Evolutionary conservation across 2,888 invertebrate species (phyloP).

Genomic region (Cyclophora punctaria): DNA sequence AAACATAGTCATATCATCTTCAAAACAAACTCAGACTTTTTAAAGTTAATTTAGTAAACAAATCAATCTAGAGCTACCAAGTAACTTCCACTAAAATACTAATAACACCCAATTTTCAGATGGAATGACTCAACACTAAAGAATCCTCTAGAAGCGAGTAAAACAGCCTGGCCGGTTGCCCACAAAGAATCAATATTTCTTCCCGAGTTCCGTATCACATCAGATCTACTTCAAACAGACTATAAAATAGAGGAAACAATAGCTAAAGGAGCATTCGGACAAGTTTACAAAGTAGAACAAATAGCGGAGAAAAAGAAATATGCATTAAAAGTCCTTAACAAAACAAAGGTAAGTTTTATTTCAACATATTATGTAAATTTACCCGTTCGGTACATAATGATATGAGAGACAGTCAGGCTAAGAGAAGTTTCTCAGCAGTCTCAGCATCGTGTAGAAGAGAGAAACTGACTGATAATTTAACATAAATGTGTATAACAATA

Average conservation of each 20-base stretch:
- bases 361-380: not conserved
- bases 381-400: too few species aligned
- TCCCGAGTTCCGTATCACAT: conserved; percentile 88
- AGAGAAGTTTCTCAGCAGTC: too few species aligned
- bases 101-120: conserved; percentile 47
- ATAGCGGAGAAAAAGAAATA: conserved; percentile 78
- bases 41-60: too few species aligned
- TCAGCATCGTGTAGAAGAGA: too few species aligned
- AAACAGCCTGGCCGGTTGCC: conserved; percentile 89
- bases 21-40: too few species aligned
- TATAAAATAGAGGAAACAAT: conserved; percentile 82
- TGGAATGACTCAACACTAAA: conserved; percentile 80
- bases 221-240: conserved; percentile 73
- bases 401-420: too few species aligned
- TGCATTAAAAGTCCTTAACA: conserved; percentile 90
- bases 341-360: conserved; percentile 78
- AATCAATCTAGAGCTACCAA: too few species aligned
- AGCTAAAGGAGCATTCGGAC: conserved; percentile 93
- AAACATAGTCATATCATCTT: too few species aligned
- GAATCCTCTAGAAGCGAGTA: conserved; percentile 74
- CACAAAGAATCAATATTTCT: conserved; percentile 89
- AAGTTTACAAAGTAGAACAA: conserved; percentile 87
- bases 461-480: too few species aligned
- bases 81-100: not conserved
- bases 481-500: too few species aligned